phyloP scores from a whole-genome alignment of 2,113 vertebrate genomes.

The Hystrix brachyura region DNA sequence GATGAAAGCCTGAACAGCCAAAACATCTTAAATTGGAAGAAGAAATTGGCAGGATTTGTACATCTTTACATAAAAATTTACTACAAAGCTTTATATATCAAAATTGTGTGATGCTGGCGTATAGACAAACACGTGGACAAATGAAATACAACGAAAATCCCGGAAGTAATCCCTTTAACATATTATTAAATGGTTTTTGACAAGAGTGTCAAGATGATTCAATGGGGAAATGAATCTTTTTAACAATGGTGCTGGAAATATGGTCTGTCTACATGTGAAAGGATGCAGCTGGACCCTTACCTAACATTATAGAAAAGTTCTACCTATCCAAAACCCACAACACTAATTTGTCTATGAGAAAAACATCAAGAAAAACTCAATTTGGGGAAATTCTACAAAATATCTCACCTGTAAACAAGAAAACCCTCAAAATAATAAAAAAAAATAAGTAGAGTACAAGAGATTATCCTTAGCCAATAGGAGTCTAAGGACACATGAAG shows the following conservation, averaged over 20 bases:
- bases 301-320: background rate
- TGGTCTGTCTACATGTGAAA: background rate
- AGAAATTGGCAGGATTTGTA: background rate
- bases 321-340: background rate
- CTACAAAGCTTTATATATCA: background rate
- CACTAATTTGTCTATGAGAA: background rate
- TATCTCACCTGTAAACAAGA: background rate
- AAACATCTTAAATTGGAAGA: background rate
- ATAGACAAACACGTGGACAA: background rate
- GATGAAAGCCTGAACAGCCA: background rate
- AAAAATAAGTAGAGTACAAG: background rate
- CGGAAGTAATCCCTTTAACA: background rate
- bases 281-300: background rate
- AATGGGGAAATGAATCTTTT: background rate
- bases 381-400: background rate
- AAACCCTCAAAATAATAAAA: constrained; percentile 16
- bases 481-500: background rate
- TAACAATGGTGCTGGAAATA: background rate
- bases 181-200: background rate
- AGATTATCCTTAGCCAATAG: background rate
- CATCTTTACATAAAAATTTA: background rate
- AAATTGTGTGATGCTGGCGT: background rate
- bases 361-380: background rate
- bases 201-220: background rate
- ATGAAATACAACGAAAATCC: background rate